These are phyloP conservation scores for Podarcis lilfordi DNA, from an alignment of 2,797 vertebrate species.

Conservation along the genomic window DNA sequence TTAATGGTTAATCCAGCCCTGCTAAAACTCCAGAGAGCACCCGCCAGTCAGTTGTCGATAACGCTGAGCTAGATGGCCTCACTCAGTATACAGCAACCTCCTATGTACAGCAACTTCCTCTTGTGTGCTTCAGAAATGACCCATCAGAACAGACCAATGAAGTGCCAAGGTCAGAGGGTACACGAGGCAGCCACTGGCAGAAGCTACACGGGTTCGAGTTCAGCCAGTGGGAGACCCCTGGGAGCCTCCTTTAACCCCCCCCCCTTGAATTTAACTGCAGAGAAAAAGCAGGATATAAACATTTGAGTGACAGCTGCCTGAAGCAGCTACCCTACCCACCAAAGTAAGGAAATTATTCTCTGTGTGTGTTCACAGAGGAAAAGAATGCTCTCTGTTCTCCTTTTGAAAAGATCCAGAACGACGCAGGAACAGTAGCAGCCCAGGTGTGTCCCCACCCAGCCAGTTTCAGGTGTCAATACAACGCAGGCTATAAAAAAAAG, in stretches of 20 bases:
- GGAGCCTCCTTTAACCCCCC: too few relatives aligned
- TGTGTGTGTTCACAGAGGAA: background rate
- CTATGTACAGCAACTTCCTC: background rate
- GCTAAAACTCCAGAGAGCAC: too few relatives aligned
- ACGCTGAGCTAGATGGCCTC: too few relatives aligned
- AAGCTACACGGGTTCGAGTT: background rate
- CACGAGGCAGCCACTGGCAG: background rate
- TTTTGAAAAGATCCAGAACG: background rate
- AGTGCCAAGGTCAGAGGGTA: background rate
- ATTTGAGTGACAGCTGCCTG: too few relatives aligned
- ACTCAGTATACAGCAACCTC: too few relatives aligned
- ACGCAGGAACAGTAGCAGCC: background rate
- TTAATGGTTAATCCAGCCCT: too few relatives aligned
- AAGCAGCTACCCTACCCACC: background rate
- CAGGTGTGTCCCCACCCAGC: background rate
- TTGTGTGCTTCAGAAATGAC: background rate
- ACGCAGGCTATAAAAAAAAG: background rate
- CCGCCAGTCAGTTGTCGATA: too few relatives aligned
- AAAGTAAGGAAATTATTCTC: background rate
- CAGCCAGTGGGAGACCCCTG: background rate
- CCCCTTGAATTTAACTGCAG: too few relatives aligned
- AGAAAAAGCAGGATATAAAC: background rate
- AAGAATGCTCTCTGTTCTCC: background rate
- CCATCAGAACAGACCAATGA: background rate
- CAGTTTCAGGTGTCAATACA: constrained; percentile 8